These are phyloP conservation scores for Eudasyphora cyanicolor DNA, from an alignment of 2,888 invertebrate species.

Conservation along the genomic window DNA sequence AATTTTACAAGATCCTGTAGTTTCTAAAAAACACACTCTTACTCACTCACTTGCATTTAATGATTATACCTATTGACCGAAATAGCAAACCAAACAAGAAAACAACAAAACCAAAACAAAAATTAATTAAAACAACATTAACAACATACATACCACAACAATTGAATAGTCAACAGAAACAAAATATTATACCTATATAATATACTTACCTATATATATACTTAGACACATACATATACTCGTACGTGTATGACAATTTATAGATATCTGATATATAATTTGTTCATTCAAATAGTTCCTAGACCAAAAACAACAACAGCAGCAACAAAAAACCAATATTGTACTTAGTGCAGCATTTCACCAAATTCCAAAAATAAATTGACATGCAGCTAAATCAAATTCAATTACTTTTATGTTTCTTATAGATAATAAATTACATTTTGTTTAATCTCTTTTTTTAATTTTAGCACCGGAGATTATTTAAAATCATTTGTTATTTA, in stretches of 20 bases:
- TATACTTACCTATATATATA: constrained; percentile 1
- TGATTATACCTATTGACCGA: not conserved
- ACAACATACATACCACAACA: too few relatives aligned
- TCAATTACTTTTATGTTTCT: not conserved
- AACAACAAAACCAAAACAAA: constrained; percentile 33
- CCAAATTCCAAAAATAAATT: constrained; percentile 17
- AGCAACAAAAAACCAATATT: too few relatives aligned
- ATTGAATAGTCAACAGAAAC: too few relatives aligned
- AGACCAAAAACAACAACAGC: constrained; percentile 38
- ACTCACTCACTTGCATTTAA: constrained; percentile 27
- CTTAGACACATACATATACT: not conserved
- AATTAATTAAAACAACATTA: too few relatives aligned
- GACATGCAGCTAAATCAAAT: constrained; percentile 21
- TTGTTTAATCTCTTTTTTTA: not conserved
- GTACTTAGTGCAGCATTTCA: not conserved
- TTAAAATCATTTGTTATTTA: not conserved
- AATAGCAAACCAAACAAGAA: too few relatives aligned
- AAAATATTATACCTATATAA: too few relatives aligned
- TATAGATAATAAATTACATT: not conserved
- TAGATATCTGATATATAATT: constrained; percentile 42
- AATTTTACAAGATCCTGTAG: constrained; percentile 60
- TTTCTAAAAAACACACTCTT: constrained; percentile 52
- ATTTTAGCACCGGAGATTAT: not conserved
- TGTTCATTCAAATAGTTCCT: constrained; percentile 59
- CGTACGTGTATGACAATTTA: not conserved